Evolutionary conservation across 2,888 invertebrate species (phyloP), one percentile per base, ranked within the genome.

Genomic region (Ormyrus thymus): DNA sequence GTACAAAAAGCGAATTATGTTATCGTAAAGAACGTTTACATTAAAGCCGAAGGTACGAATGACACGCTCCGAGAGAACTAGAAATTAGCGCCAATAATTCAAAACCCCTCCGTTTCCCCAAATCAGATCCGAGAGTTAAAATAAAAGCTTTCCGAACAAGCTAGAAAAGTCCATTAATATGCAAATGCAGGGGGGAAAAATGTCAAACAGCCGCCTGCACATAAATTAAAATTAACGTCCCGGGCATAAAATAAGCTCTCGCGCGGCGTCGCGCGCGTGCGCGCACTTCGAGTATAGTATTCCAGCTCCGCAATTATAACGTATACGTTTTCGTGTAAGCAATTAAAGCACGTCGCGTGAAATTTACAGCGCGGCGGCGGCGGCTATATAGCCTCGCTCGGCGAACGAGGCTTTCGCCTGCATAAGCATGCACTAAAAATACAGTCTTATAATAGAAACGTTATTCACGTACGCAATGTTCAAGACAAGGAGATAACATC

Each of bases 401-500:
- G 29, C 29, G 13, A 65, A 70, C n/a, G 69, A 64, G 61, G 4
- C 29, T 29, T 29, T 10, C 15, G 50, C n/a, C 9, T 64, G 15
- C 13, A 53, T 29, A 43, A 13, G n/a, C 48, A 29, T 56, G 15
- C 7, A 56, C 53, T 68, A 69, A 72, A 74, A 79, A 71, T 62
- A 58, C 13, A 50, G 29, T 15, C 58, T 56, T 62, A 64, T 64
- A 62, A 77, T 72, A 68, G 64, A 62, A 64, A 56, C 61, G 29
- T 62, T 46, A 15, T 58, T 75, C 77, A 88, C 90, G 85, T 82
- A 90, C 90, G 87, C 86, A 65, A 89, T 86, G 79, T 86, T 88
- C 64, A 90, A 76, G 59, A 89, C 89, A 66, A 87, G 85, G 50
- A 90, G 84, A 80, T 90, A 90, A 75, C 87, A 88, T 58, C 86